A percentile compares a stretch with the other conserved stretches of the same genome.
phyloP scores from a whole-genome alignment of 2,797 vertebrate species.

The Pangasius djambal region DNA sequence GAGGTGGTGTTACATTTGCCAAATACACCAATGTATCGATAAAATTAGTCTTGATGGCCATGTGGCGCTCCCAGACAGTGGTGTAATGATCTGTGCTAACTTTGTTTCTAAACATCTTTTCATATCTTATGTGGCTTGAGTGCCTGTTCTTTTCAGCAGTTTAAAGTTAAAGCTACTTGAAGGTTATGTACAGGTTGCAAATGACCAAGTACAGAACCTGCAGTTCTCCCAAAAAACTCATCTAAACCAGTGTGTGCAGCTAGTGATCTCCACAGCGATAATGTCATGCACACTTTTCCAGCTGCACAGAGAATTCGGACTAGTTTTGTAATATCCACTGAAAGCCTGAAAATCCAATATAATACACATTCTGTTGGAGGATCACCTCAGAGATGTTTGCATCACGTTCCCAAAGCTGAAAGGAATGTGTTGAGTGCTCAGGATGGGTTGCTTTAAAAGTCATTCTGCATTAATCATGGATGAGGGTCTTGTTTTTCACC shows the following conservation, averaged over 20 bases:
- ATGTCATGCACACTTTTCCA: neutral
- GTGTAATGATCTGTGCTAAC: neutral
- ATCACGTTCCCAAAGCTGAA: neutral
- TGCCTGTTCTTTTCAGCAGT: neutral
- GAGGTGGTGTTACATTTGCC: neutral
- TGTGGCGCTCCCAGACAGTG: neutral
- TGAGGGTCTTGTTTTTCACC: neutral
- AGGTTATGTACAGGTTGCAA: neutral
- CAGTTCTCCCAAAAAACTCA: too few species aligned
- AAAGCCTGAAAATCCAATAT: neutral
- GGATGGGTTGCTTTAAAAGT: neutral
- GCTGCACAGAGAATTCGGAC: neutral
- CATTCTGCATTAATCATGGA: neutral
- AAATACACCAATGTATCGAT: neutral
- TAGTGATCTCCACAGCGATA: neutral
- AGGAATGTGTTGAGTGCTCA: neutral
- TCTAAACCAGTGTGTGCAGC: too few species aligned
- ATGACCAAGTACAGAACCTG: neutral
- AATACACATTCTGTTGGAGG: neutral
- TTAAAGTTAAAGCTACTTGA: neutral
- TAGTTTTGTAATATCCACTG: neutral
- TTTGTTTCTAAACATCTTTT: neutral
- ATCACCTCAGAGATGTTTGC: neutral
- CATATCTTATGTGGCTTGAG: neutral
- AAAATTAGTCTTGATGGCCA: neutral